These are phyloP conservation scores for Cacatua alba DNA, from an alignment of 2,113 vertebrate species.

Conservation along the genomic window DNA sequence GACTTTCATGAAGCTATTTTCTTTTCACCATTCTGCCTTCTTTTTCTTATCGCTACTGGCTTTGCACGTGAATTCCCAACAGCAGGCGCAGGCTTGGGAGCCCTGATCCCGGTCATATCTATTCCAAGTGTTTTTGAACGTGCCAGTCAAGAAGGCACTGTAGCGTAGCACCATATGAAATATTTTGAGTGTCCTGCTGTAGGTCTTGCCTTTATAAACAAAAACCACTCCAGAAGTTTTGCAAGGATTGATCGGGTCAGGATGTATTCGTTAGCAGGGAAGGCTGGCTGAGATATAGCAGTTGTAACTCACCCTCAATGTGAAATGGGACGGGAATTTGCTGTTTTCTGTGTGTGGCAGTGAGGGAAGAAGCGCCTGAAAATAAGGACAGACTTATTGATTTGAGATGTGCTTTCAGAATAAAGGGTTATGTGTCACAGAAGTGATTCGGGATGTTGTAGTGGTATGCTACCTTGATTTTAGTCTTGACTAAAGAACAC, in stretches of 20 bases:
- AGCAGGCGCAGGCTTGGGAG: background rate
- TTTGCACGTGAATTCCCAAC: background rate
- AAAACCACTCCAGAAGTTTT: conserved; percentile 37
- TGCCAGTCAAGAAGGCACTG: conserved; percentile 58
- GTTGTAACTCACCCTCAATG: background rate
- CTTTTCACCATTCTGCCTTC: background rate
- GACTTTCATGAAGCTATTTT: background rate
- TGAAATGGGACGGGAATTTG: background rate
- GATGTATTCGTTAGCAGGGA: conserved; percentile 28
- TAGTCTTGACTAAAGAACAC: background rate
- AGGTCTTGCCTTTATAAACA: conserved; percentile 64
- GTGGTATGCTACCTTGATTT: background rate
- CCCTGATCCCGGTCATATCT: background rate
- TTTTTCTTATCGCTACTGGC: background rate
- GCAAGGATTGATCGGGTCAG: conserved; percentile 49
- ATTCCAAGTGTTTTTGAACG: background rate
- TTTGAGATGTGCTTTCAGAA: background rate
- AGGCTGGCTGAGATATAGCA: background rate
- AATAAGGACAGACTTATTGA: background rate
- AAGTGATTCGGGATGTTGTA: background rate
- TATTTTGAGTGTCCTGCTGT: conserved; percentile 65
- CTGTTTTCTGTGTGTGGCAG: background rate
- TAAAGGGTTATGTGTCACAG: rapidly evolving
- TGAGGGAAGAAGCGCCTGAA: background rate
- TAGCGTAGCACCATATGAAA: background rate